Percentiles rank a stretch among this genome's conserved stretches.
Evolutionary conservation across 2,113 vertebrate genomes (phyloP).

Genomic region (Pavo muticus): DNA sequence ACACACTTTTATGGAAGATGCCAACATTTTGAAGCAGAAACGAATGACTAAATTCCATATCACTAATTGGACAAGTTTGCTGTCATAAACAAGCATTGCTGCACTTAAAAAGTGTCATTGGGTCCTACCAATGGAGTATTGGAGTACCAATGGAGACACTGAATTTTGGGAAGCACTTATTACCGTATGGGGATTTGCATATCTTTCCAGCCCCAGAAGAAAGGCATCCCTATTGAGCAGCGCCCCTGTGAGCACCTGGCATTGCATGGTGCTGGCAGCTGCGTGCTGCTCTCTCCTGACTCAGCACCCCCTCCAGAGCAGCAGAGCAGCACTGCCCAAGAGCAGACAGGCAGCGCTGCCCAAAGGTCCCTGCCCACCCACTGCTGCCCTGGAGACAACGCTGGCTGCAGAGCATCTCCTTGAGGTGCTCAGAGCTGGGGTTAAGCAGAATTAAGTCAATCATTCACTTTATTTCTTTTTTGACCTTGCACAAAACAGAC

Average conservation of each 20-base stretch:
- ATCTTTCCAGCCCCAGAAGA: background rate
- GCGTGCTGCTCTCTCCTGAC: background rate
- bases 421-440: background rate
- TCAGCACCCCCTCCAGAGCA: background rate
- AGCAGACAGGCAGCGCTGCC: background rate
- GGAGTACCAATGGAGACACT: background rate
- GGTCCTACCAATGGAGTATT: background rate
- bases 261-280: background rate
- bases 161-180: background rate
- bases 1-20: background rate
- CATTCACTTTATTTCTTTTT: background rate
- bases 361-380: background rate
- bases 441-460: background rate
- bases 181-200: background rate
- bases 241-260: background rate
- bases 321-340: background rate
- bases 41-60: background rate
- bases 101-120: background rate
- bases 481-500: accelerated
- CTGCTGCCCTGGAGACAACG: accelerated
- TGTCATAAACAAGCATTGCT: background rate
- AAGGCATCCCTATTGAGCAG: background rate
- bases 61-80: background rate
- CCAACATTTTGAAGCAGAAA: background rate
- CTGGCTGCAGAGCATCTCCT: background rate